A percentile compares a stretch with the other conserved stretches of the same genome.
phyloP scores from a whole-genome alignment of 2,888 invertebrate genomes.

The Theristus sp. region DNA sequence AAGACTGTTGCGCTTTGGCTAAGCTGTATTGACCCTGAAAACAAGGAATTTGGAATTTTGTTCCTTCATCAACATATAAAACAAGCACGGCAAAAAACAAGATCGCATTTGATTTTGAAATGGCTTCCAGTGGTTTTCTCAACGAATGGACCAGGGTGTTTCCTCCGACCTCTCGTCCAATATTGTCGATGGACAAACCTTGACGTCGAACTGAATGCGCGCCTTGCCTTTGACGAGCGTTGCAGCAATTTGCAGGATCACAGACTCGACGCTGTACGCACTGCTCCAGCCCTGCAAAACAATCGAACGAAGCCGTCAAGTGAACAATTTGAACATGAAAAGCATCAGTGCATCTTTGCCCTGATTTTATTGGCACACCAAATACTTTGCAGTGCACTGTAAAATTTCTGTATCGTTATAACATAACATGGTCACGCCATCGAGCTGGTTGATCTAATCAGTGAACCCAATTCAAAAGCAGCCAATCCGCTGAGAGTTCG shows the following conservation, averaged over 20 bases:
- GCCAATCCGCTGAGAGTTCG: too few relatives aligned
- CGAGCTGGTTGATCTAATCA: too few relatives aligned
- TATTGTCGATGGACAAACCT: constrained; percentile 1
- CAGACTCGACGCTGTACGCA: constrained; percentile 93
- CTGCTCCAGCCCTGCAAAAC: constrained; percentile 70
- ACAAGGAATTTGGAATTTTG: not conserved
- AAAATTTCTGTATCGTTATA: too few relatives aligned
- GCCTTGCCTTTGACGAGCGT: constrained; percentile 97
- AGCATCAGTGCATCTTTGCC: too few relatives aligned
- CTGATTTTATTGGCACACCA: too few relatives aligned
- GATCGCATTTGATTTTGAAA: too few relatives aligned
- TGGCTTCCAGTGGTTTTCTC: too few relatives aligned
- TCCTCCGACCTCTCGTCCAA: too few relatives aligned
- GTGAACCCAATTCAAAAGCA: not conserved
- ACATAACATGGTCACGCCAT: too few relatives aligned
- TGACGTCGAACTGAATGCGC: constrained; percentile 60
- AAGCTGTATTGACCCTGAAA: constrained; percentile 81
- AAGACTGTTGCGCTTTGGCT: constrained; percentile 94
- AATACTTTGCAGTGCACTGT: too few relatives aligned
- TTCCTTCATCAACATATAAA: not conserved
- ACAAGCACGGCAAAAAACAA: not conserved
- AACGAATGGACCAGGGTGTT: too few relatives aligned
- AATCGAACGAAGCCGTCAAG: too few relatives aligned
- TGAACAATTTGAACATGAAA: not conserved
- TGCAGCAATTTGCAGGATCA: constrained; percentile 96